Percentiles rank a stretch among this genome's conserved stretches.
Conservation (phyloP, 2,113 vertebrate species). For the Crotalus horridus region DNA sequence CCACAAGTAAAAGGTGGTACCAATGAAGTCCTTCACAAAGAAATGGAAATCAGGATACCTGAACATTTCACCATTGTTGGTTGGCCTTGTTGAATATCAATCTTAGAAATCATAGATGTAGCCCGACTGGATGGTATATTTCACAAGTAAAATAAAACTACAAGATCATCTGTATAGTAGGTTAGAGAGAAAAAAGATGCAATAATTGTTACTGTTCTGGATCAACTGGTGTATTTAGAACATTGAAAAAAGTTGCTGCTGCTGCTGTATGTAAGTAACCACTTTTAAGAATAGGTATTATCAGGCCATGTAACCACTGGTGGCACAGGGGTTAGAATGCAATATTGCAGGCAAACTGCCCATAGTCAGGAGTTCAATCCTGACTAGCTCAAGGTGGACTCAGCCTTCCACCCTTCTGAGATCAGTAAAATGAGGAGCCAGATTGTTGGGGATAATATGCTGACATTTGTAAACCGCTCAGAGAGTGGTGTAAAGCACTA, state of each 20-base stretch:
- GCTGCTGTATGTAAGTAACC: neutral
- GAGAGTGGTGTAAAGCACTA: neutral
- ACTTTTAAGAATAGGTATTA: neutral
- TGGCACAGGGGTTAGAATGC: neutral
- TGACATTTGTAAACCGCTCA: neutral
- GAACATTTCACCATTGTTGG: neutral
- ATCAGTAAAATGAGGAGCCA: neutral
- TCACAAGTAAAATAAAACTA: neutral
- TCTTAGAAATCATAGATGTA: neutral
- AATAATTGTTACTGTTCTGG: neutral
- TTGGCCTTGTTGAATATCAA: neutral
- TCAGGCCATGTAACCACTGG: neutral
- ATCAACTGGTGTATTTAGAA: neutral
- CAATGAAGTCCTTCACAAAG: neutral
- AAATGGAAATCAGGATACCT: neutral
- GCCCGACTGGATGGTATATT: neutral
- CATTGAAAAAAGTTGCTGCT: neutral
- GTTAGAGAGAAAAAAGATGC: neutral
- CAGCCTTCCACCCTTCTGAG: neutral
- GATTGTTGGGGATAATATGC: neutral
- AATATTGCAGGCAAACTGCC: neutral
- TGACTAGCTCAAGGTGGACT: neutral
- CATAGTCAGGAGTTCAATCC: neutral
- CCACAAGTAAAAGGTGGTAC: neutral
- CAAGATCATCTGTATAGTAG: neutral